Evolutionary conservation across 2,113 vertebrate genomes (phyloP), one percentile per base, ranked within the genome.

Genomic region (Mionectes macconnelli): DNA sequence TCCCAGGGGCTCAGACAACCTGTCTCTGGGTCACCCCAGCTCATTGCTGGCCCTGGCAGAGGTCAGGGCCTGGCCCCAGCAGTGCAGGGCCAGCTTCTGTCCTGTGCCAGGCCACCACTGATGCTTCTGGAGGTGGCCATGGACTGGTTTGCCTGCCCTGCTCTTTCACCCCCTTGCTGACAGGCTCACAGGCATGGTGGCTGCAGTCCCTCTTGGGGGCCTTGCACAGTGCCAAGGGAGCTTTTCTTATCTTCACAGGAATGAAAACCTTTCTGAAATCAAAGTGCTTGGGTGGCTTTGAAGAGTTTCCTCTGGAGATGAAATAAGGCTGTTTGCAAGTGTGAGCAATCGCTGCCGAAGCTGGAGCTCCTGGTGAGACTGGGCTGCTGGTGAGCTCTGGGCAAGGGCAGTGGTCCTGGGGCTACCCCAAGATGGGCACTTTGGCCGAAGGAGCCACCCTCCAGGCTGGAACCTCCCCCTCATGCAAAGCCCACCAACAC

Each of bases 221-320:
- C 53, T 73, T 50, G 78, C 49, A 55, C 57, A 0, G 0, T 86
- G 86, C 86, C 95, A 89, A 84, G 91, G 81, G 94, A 96, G 66
- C 59, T 94, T 82, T 89, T 91, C 90, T 93, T 79, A 84, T 78
- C 95, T 95, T 92, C 77, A 81, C 81, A 87, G 91, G 89, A 84
- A 78, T 30, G 53, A 79, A 92, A 96, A 94, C 87, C 89, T 95
- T 94, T 78, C 80, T 5, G 23, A 87, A 94, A 96, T 92, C 94
- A 94, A 96, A 96, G 94, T 68, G 66, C 89, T 49, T 14, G 56
- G 69, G 91, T 92, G 94, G 73, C 94, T 97, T 96, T 96, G 96
- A 95, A 92, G 91, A 94, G 89, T 89, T 96, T 92, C 49, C 80
- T 56, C 84, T 19, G 87, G 89, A 89, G 94, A 91, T 82, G 76